A percentile compares a stretch with the other conserved stretches of the same genome.
These are phyloP conservation scores for Esox lucius DNA, from an alignment of 2,797 vertebrate genomes.

Conservation along the genomic window DNA sequence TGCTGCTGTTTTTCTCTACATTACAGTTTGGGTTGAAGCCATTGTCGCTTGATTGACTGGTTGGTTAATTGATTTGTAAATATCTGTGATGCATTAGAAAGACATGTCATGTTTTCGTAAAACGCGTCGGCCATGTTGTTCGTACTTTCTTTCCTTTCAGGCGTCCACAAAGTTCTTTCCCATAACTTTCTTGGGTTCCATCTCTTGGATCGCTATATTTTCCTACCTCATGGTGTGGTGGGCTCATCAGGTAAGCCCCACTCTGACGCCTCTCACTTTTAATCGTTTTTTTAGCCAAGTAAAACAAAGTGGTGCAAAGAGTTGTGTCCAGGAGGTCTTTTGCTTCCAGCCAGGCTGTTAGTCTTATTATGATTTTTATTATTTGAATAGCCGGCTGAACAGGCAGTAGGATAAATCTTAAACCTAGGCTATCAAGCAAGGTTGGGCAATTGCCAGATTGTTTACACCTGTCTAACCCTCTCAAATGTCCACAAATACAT, in stretches of 20 bases:
- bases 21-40: background rate
- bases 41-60: background rate
- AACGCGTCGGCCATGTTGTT: background rate
- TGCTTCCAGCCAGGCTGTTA: no score
- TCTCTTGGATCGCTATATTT: conserved; percentile 92
- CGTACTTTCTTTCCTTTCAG: conserved; percentile 62
- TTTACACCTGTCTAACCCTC: no score
- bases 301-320: background rate
- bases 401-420: no score
- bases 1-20: background rate
- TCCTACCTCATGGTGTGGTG: conserved; percentile 99
- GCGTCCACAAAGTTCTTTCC: conserved; percentile 84
- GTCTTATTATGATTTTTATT: no score
- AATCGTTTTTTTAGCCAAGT: background rate
- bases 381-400: no score
- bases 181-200: conserved; percentile 90
- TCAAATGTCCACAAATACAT: no score
- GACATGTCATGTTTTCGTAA: background rate
- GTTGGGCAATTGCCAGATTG: no score
- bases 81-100: background rate
- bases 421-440: no score
- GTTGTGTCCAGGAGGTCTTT: background rate
- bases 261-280: background rate
- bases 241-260: conserved; percentile 91
- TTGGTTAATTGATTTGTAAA: background rate